Evolutionary conservation across 2,797 vertebrate species (phyloP), one percentile per base, ranked within the genome.

Genomic region (Clarias laeviceps): DNA sequence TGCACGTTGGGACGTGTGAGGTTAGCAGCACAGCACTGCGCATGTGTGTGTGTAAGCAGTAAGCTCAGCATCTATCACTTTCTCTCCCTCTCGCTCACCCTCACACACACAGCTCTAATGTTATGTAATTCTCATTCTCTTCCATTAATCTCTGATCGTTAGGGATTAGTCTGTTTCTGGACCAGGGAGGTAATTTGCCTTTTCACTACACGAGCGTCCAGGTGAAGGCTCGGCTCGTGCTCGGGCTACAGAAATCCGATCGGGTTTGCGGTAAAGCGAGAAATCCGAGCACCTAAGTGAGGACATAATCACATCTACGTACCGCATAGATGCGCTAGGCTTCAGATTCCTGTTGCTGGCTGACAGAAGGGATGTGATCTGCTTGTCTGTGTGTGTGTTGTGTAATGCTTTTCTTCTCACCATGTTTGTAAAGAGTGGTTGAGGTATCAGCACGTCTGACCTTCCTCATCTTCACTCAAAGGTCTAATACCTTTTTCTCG

Each of bases 101-200:
- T 9, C 50, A 76, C 50, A 56, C 50, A 29, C n/a, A 56, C 7
- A 76, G 50, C 50, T 56, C 50, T 56, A 29, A 29, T 74, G 50
- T 76, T 76, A 76, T 20, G 27, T 56, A 56, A 74, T 74, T 27
- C 70, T 50, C 70, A 73, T 24, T 45, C 70, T 74, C 45, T 56
- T 29, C 72, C 50, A 29, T 18, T 74, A 50, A 74, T 56, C 45
- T 56, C 72, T 56, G 72, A 54, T 17, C 1, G 40, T 56, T 56
- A 56, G n/a, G 72, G n/a, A 29, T 74, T 56, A 56, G 45, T 73
- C 40, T 15, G 70, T 20, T n/a, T 29, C 70, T 50, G 40, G 50
- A n/a, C 24, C 50, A 54, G 50, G n/a, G 45, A 56, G 11, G 14
- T 4, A 8, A 18, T 54, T 74, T 74, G 22, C 24, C 50, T 56